Base-by-base conservation (phyloP, 1,140 invertebrate species). In the Mizuhopecten yessoensis region DNA sequence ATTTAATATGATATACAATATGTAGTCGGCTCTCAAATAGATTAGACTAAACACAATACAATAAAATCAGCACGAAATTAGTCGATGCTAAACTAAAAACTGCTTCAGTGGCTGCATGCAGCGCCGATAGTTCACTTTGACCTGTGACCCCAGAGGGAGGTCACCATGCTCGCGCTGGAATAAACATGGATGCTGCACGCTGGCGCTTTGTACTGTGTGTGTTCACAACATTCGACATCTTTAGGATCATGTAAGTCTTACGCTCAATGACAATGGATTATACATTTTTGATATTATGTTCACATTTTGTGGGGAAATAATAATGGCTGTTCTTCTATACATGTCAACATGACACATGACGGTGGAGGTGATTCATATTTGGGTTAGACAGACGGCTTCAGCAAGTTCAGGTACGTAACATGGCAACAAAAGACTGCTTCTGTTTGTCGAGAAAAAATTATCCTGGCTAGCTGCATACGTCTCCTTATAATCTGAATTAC, bases 331-430 rank as follows among this genome's bases (percentile, higher is more conserved):
- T 75, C n/a, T 75, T 75, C n/a, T 17, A 75, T 29, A 9, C 23
- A 29, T 17, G 57, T 75, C n/a, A 75, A 3, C 29, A 75, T 75
- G 57, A 45, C 42, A 45, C 17, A 17, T 20, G 17, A 7, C 0
- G 7, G n/a, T n/a, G 9, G 57, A 75, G 57, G 57, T 75, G 57
- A 75, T 23, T 75, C n/a, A n/a, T n/a, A n/a, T n/a, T n/a, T n/a
- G n/a, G n/a, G n/a, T n/a, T n/a, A n/a, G n/a, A n/a, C 57, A 75
- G 57, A 75, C 57, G n/a, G 57, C n/a, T 75, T 75, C 23, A 75
- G n/a, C n/a, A n/a, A n/a, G n/a, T n/a, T n/a, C n/a, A n/a, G n/a
- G n/a, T n/a, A 75, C 23, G 57, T 75, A 75, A 75, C 45, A 10
- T 49, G 45, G 45, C 45, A 49, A 49, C 45, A 49, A 20, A 49